Percentiles rank a stretch among this genome's conserved stretches.
Conservation (phyloP, 2,113 vertebrate genomes). For the Blennius ocellaris region DNA sequence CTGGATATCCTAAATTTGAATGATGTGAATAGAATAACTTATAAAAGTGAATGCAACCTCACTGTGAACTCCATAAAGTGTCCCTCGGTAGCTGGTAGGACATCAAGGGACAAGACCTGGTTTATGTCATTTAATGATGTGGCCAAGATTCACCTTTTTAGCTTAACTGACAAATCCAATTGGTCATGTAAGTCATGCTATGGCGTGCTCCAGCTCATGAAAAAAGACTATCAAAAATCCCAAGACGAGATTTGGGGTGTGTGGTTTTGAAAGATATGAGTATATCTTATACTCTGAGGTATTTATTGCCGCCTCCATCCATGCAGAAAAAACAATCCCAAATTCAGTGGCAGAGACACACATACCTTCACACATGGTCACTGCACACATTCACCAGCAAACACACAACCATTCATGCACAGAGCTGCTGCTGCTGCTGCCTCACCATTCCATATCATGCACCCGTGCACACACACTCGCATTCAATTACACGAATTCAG, state of each 20-base stretch:
- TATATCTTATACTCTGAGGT: conserved; percentile 28
- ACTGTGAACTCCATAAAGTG: neutral
- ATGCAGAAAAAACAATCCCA: conserved; percentile 63
- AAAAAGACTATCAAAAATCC: conserved; percentile 23
- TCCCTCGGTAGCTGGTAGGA: neutral
- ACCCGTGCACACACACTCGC: conserved; percentile 56
- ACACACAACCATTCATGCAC: conserved; percentile 49
- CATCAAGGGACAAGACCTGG: neutral
- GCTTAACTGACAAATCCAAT: conserved; percentile 2
- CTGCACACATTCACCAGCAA: conserved; percentile 46
- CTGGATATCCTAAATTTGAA: neutral
- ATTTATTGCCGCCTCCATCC: conserved; percentile 46
- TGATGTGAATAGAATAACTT: neutral
- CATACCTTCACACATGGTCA: conserved; percentile 46
- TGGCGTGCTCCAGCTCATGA: conserved; percentile 7
- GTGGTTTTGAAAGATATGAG: conserved; percentile 41
- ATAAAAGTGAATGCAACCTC: neutral
- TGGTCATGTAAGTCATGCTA: conserved; percentile 2
- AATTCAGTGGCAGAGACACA: conserved; percentile 45
- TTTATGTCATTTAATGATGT: conserved; percentile 4
- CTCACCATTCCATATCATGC: conserved; percentile 55
- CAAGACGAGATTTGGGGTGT: conserved; percentile 26
- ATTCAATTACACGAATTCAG: conserved; percentile 54
- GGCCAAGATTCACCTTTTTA: neutral
- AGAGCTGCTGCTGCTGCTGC: conserved; percentile 31